Conservation (phyloP, 2,113 vertebrate species). For the Pyrgilauda ruficollis region DNA sequence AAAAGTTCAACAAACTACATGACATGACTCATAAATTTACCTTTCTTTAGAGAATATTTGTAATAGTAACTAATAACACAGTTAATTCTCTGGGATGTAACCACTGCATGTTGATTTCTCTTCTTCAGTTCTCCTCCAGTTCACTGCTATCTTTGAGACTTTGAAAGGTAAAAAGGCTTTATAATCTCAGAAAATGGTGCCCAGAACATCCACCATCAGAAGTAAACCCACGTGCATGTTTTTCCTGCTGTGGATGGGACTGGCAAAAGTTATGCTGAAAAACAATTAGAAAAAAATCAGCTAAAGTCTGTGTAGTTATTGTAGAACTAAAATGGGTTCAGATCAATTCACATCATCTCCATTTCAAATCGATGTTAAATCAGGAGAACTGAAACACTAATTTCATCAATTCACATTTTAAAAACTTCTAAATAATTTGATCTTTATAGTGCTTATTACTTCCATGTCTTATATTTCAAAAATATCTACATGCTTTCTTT, state of each 20-base stretch:
- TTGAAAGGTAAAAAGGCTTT: not conserved
- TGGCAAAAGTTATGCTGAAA: not conserved
- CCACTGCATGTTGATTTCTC: not conserved
- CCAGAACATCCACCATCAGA: not conserved
- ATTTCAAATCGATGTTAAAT: not conserved
- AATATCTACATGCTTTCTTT: not conserved
- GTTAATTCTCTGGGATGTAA: not conserved
- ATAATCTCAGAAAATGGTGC: not conserved
- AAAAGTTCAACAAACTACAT: not conserved
- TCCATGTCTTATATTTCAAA: not conserved
- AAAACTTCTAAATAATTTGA: not conserved
- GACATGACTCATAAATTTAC: not conserved
- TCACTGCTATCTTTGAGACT: not conserved
- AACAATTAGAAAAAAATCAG: not conserved
- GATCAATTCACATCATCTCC: not conserved
- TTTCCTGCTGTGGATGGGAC: not conserved
- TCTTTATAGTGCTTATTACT: not conserved
- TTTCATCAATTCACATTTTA: not conserved
- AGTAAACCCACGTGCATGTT: not conserved
- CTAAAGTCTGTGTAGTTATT: not conserved
- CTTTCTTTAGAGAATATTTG: not conserved
- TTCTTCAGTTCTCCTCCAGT: not conserved
- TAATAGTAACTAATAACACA: not conserved
- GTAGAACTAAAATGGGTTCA: not conserved
- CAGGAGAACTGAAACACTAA: not conserved